Conservation (phyloP, 1,140 invertebrate genomes). For the Metaphire vulgaris region DNA sequence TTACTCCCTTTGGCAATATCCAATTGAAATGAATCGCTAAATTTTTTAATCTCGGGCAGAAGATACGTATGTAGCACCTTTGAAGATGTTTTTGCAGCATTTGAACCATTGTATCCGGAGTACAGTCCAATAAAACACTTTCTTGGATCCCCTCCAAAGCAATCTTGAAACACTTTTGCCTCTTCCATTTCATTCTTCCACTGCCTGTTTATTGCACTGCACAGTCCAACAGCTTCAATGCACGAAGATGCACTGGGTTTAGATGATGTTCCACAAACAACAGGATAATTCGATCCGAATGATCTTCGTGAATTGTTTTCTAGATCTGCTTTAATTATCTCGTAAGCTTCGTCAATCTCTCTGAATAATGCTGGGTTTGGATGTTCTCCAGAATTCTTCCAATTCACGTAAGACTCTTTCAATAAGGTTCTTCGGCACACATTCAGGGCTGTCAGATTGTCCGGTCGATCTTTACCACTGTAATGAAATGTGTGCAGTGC, state of each 20-base stretch:
- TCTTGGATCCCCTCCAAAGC: conserved; percentile 44
- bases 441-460: conserved; percentile 6
- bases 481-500: conserved; percentile 38
- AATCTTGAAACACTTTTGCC: conserved; percentile 44
- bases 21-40: too few species aligned
- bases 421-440: conserved; percentile 17
- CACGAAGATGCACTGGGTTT: conserved; percentile 40
- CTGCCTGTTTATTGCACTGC: conserved; percentile 37
- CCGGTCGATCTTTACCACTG: conserved; percentile 30
- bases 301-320: conserved; percentile 36
- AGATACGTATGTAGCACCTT: conserved; percentile 44
- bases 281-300: conserved; percentile 34
- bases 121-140: conserved; percentile 48
- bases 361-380: conserved; percentile 37
- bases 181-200: conserved; percentile 50
- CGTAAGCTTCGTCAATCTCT: conserved; percentile 45
- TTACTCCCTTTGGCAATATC: too few species aligned
- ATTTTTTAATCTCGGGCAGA: conserved; percentile 44
- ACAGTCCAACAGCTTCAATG: conserved; percentile 43
- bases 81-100: conserved; percentile 44
- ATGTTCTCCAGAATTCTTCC: conserved; percentile 7
- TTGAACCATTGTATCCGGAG: conserved; percentile 47
- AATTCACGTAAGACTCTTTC: conserved; percentile 5
- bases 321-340: conserved; percentile 43
- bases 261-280: conserved; percentile 36